Percentiles rank a stretch among this genome's conserved stretches.
Conservation (phyloP, 2,113 vertebrate genomes). For the Australoheros scitulus region DNA sequence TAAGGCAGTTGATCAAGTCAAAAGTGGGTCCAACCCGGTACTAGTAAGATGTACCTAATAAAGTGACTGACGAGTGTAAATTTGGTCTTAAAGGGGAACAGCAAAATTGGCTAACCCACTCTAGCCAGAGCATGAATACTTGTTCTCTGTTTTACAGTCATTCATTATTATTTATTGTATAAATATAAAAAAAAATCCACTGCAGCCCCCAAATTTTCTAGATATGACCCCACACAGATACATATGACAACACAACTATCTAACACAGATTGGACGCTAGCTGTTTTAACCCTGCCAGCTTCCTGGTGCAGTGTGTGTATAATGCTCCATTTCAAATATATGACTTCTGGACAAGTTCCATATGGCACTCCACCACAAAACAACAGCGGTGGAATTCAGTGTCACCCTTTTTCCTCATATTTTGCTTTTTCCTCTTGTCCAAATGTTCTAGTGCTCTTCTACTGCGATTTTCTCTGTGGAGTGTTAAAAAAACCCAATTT, state of each 20-base stretch:
- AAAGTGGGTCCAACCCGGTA: too few relatives aligned
- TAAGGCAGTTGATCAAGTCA: too few relatives aligned
- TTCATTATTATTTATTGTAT: not conserved
- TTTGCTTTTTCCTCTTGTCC: not conserved
- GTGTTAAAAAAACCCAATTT: not conserved
- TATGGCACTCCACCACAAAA: too few relatives aligned
- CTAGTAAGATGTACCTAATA: too few relatives aligned
- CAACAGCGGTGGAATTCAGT: not conserved
- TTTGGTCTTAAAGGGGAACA: too few relatives aligned
- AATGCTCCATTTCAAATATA: too few relatives aligned
- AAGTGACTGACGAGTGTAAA: too few relatives aligned
- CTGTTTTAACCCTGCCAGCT: not conserved
- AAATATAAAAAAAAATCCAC: not conserved
- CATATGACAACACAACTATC: not conserved
- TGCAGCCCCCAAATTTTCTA: too few relatives aligned
- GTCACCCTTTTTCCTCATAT: too few relatives aligned
- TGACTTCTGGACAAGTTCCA: not conserved
- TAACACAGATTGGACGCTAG: not conserved
- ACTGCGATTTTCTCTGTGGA: not conserved
- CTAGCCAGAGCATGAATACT: not conserved
- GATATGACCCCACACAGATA: not conserved
- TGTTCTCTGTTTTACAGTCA: not conserved
- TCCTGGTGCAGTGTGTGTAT: too few relatives aligned
- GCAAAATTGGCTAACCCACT: not conserved
- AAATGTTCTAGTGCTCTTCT: conserved; percentile 4